phyloP scores from a whole-genome alignment of 92 coral and sea anemone species.

The Metridium senile region DNA sequence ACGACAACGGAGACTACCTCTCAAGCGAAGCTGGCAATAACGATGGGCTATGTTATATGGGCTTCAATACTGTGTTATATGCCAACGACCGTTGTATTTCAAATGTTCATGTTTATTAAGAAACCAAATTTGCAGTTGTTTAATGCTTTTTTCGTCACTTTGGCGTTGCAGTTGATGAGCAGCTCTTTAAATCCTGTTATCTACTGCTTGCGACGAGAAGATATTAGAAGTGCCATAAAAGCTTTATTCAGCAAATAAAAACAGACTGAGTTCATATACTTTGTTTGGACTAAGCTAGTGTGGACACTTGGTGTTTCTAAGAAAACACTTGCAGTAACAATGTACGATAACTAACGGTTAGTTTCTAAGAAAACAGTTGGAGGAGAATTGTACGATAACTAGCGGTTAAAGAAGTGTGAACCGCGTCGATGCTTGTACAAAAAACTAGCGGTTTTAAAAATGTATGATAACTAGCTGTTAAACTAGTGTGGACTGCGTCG shows the following conservation, averaged over 20 bases:
- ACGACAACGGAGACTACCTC: background rate
- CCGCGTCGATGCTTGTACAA: too few relatives aligned
- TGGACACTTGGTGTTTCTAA: too few relatives aligned
- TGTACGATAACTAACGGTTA: too few relatives aligned
- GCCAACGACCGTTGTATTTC: slow-evolving; percentile 26
- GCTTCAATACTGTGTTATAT: slow-evolving; percentile 43
- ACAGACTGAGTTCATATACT: too few relatives aligned
- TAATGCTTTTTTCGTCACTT: background rate
- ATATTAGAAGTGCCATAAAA: slow-evolving; percentile 13
- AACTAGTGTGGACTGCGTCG: too few relatives aligned
- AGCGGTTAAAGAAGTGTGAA: too few relatives aligned
- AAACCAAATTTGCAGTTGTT: background rate
- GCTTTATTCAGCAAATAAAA: background rate
- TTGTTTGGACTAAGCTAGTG: too few relatives aligned
- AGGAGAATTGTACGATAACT: too few relatives aligned
- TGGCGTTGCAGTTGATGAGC: slow-evolving; percentile 47
- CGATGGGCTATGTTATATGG: slow-evolving; percentile 49
- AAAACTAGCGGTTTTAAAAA: too few relatives aligned
- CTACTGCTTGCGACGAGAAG: slow-evolving; percentile 56
- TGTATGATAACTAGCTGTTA: too few relatives aligned
- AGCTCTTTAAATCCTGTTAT: slow-evolving; percentile 68
- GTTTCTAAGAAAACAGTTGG: too few relatives aligned
- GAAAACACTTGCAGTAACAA: too few relatives aligned
- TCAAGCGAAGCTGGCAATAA: slow-evolving; percentile 59
- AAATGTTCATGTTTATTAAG: background rate